Evolutionary conservation across 2,113 vertebrate species (phyloP).

Genomic region (Oceanites oceanicus): DNA sequence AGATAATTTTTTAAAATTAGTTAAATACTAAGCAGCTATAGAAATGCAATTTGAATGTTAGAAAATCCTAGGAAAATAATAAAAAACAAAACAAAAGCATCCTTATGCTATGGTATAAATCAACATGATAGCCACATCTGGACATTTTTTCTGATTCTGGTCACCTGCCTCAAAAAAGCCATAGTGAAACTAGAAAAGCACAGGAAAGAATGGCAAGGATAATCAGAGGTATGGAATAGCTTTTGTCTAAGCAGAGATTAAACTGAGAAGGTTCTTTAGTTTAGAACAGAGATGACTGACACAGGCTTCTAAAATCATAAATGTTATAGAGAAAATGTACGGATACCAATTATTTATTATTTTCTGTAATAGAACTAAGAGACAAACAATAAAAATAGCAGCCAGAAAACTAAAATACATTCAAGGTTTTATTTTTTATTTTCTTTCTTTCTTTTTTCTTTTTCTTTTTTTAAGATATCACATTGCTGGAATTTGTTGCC

Average conservation of each 20-base stretch:
- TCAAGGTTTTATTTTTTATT: rapidly evolving
- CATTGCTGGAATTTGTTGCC: neutral
- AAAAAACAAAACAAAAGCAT: neutral
- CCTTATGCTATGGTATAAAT: neutral
- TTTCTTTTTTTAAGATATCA: no score
- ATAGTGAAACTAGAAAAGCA: neutral
- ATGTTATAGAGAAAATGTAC: neutral
- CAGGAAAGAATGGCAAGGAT: neutral
- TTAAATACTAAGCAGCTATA: neutral
- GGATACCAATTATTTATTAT: neutral
- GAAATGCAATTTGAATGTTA: neutral
- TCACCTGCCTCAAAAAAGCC: neutral
- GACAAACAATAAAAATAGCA: neutral
- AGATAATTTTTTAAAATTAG: neutral
- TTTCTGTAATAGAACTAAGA: neutral
- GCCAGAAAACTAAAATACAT: neutral
- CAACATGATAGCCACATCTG: neutral
- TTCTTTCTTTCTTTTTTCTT: neutral
- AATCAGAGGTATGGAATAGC: neutral
- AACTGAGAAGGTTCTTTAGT: neutral
- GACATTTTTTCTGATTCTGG: neutral
- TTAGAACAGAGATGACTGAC: neutral
- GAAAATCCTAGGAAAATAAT: neutral
- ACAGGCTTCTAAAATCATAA: neutral
- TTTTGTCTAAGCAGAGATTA: neutral